Conservation (phyloP, 92 coral and sea anemone species). For the Pocillopora meandrina region DNA sequence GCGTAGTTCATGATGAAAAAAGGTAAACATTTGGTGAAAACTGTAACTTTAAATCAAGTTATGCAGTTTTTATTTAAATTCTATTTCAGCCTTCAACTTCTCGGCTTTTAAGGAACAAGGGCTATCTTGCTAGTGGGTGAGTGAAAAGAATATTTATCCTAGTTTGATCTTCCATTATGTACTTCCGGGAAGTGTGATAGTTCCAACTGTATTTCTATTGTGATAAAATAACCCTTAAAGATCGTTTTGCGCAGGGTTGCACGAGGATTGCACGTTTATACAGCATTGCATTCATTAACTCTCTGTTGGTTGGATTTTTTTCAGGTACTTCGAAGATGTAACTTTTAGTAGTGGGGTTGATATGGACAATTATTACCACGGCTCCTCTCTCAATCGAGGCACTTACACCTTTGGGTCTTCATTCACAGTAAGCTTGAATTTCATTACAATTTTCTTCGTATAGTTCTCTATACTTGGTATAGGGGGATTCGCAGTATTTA, state of each 20-base stretch:
- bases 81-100: conserved; percentile 86
- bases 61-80: neutral
- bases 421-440: conserved; percentile 69
- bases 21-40: too few species aligned
- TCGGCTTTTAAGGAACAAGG: conserved; percentile 79
- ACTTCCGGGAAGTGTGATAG: too few species aligned
- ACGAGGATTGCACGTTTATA: too few species aligned
- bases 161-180: too few species aligned
- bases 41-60: too few species aligned
- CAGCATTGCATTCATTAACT: neutral
- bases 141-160: neutral
- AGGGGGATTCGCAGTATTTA: too few species aligned
- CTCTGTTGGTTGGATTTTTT: neutral
- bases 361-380: conserved; percentile 71
- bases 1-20: too few species aligned
- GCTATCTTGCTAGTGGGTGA: conserved; percentile 79
- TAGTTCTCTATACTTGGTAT: too few species aligned
- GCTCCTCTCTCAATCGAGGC: conserved; percentile 59
- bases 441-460: too few species aligned
- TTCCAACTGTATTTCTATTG: too few species aligned
- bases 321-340: conserved; percentile 90
- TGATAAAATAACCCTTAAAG: too few species aligned
- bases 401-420: conserved; percentile 91
- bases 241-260: too few species aligned
- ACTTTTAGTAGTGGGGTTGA: conserved; percentile 73